A percentile compares a stretch with the other conserved stretches of the same genome.
phyloP scores from a whole-genome alignment of 2,888 invertebrate genomes.

The Limnephilus marmoratus region DNA sequence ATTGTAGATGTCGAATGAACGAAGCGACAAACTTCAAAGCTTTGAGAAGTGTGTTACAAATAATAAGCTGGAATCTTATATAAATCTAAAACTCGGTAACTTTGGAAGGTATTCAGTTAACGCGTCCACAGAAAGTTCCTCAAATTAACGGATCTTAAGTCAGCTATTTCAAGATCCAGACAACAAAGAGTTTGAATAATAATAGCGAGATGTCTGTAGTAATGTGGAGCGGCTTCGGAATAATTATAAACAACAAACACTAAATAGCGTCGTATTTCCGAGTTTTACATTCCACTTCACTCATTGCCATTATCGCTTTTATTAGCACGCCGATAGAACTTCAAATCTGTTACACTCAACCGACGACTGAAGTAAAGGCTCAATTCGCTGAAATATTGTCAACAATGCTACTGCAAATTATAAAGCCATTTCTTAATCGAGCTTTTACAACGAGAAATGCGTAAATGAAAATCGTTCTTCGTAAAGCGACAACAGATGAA shows the following conservation, averaged over 20 bases:
- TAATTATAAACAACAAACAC: conserved; percentile 55
- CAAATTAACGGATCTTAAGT: conserved; percentile 10
- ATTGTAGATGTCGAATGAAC: neutral
- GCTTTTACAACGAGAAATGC: neutral
- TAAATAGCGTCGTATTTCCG: conserved; percentile 18
- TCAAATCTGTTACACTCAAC: neutral
- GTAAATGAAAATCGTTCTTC: neutral
- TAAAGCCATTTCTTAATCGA: neutral
- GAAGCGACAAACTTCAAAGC: neutral
- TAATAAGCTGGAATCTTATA: neutral
- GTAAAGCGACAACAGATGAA: neutral
- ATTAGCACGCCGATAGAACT: neutral
- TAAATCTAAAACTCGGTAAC: neutral
- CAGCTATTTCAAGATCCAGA: conserved; percentile 45
- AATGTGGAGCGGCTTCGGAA: conserved; percentile 9
- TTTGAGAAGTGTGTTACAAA: neutral
- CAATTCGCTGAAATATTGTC: neutral
- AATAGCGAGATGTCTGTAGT: conserved; percentile 49
- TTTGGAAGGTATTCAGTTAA: conserved; percentile 2
- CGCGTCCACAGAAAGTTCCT: conserved; percentile 18
- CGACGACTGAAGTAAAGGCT: neutral
- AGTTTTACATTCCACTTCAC: conserved; percentile 8
- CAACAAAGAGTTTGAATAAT: conserved; percentile 58
- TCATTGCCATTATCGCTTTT: neutral
- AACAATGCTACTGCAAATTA: neutral